Conservation (phyloP, 2,888 invertebrate genomes). For the Hetaerina titia region DNA sequence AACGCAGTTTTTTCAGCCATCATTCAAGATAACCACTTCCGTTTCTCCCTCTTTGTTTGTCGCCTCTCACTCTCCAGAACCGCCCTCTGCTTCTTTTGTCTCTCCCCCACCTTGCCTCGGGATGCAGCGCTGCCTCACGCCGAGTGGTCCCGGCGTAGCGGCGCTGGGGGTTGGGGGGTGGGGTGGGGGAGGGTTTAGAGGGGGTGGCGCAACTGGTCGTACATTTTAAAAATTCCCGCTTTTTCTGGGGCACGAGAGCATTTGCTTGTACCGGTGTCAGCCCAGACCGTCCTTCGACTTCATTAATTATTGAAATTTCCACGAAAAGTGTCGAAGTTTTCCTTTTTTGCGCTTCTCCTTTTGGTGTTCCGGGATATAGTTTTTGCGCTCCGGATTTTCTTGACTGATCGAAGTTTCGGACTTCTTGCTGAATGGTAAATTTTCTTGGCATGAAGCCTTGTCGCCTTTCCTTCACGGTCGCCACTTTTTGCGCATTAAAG, state of each 20-base stretch:
- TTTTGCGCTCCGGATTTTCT: not conserved
- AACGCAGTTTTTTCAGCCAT: not conserved
- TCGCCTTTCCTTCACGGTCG: not conserved
- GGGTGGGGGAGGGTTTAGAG: not conserved
- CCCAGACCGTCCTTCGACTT: not conserved
- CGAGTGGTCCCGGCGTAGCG: not conserved
- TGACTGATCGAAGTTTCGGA: constrained; percentile 3
- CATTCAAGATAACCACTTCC: constrained; percentile 11
- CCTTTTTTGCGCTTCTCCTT: not conserved
- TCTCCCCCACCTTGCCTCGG: not conserved
- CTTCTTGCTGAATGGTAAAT: not conserved
- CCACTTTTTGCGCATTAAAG: not conserved
- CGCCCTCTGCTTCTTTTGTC: not conserved
- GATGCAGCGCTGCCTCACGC: not conserved
- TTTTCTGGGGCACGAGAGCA: constrained; percentile 15
- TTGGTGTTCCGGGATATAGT: not conserved
- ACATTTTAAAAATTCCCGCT: not conserved
- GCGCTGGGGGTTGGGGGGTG: no score
- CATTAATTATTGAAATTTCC: constrained; percentile 39
- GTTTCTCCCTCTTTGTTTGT: not conserved
- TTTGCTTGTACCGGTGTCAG: constrained; percentile 35
- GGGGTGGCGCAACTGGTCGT: constrained; percentile 6
- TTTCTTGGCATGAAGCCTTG: not conserved
- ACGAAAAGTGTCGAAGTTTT: constrained; percentile 25
- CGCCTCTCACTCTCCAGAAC: not conserved